phyloP scores from a whole-genome alignment of 2,113 vertebrate species.

The Carlito syrichta region DNA sequence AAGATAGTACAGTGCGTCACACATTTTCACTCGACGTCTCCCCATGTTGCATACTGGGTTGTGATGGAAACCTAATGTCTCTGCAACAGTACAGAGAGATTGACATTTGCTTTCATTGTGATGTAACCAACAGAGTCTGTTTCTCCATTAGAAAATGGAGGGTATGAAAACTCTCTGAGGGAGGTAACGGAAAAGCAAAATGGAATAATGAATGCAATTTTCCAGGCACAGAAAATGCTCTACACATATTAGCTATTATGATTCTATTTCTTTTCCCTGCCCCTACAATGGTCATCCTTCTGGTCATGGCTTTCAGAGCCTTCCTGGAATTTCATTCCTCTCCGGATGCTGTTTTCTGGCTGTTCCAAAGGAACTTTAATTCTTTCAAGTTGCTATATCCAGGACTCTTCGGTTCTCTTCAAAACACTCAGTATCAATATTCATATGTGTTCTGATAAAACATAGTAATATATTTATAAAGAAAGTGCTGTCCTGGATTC shows the following conservation, averaged over 20 bases:
- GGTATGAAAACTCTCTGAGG: neutral
- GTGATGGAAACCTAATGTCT: neutral
- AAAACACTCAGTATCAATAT: neutral
- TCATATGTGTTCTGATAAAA: neutral
- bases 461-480: neutral
- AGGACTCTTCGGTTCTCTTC: neutral
- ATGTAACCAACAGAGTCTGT: neutral
- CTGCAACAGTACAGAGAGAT: neutral
- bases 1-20: neutral
- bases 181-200: neutral
- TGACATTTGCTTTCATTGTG: neutral
- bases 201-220: neutral
- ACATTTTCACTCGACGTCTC: neutral
- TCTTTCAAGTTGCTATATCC: neutral
- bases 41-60: neutral
- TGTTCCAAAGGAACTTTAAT: neutral
- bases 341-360: neutral
- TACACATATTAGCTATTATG: neutral
- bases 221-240: neutral
- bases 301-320: neutral
- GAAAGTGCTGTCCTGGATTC: fast-evolving
- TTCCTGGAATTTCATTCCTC: neutral
- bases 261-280: neutral
- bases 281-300: neutral
- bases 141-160: neutral